Base-by-base conservation (phyloP, 2,113 vertebrate species). In the Zootoca vivipara region DNA sequence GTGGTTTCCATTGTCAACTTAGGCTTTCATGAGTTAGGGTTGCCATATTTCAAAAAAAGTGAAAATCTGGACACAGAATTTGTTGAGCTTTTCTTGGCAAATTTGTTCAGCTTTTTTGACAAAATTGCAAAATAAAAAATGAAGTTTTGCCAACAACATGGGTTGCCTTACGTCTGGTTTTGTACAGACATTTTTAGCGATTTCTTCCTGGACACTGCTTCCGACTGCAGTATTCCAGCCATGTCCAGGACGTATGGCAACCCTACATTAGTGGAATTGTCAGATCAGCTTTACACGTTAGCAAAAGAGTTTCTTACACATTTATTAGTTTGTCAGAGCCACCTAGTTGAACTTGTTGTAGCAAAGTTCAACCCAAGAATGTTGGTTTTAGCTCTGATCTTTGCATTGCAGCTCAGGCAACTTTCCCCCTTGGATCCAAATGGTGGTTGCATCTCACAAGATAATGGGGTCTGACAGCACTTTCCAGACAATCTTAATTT, bases 1-100 rank as follows among this genome's bases (percentile, higher is more conserved):
- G 72, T 42, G 30, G 15, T 84, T 92, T 91, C 90, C 93, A 90
- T 83, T 93, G 86, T 83, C 91, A 38, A 83, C 20, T 92, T 94
- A 46, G 42, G 42, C 8, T 46, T 46, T 46, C 42, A 9, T 46
- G 8, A 46, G 42, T 46, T 46, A 46, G 42, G 42, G 42, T 46
- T 8, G 42, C 7, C 42, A 46, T 46, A 46, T 46, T 9, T 46
- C 42, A 46, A 46, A 46, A 46, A 46, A 46, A 46, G 42, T 6
- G 8, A 46, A 46, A 46, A 46, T 46, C 42, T 9, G 42, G 42
- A 46, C 42, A 46, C 42, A 46, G 9, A 46, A 46, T 46, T 46
- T 46, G 42, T 9, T 46, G 42, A 46, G 42, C 42, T 46, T 46
- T 46, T 46, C 7, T 46, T 46, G 42, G 42, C 42, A 46, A 46